phyloP scores from a whole-genome alignment of 2,888 invertebrate species.

The Melolontha melolontha region DNA sequence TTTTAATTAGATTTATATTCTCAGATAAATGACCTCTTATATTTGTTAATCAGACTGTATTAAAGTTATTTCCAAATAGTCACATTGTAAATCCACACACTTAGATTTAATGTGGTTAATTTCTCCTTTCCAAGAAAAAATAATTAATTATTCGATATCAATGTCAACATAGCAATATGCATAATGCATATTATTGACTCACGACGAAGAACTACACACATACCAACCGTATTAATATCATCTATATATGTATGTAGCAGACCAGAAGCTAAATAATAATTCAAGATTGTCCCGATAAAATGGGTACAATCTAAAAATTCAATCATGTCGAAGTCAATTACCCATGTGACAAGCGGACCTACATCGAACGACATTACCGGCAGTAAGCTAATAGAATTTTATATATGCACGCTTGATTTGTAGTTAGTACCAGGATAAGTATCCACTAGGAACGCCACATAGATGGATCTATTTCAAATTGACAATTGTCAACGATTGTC shows the following conservation, averaged over 20 bases:
- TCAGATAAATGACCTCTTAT: no score
- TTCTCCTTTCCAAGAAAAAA: no score
- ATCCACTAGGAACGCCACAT: background rate
- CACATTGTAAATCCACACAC: no score
- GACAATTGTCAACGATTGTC: slow-evolving; percentile 26
- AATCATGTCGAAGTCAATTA: slow-evolving; percentile 41
- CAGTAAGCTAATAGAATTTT: slow-evolving; percentile 36
- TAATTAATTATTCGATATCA: no score
- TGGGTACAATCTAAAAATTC: slow-evolving; percentile 37
- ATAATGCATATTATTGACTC: no score
- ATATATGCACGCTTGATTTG: slow-evolving; percentile 26
- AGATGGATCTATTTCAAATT: slow-evolving; percentile 18
- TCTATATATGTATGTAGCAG: background rate
- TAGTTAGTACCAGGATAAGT: slow-evolving; percentile 16
- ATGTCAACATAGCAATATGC: no score
- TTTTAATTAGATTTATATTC: no score
- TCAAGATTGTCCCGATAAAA: slow-evolving; percentile 30
- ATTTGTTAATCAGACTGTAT: no score
- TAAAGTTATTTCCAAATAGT: no score
- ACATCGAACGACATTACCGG: slow-evolving; percentile 32
- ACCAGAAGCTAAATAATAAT: slow-evolving; percentile 36
- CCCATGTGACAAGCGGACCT: slow-evolving; percentile 39
- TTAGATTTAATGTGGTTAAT: no score
- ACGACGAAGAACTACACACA: background rate
- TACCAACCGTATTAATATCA: slow-evolving; percentile 2